phyloP scores from a whole-genome alignment of 2,888 invertebrate genomes.

The Therioaphis trifolii region DNA sequence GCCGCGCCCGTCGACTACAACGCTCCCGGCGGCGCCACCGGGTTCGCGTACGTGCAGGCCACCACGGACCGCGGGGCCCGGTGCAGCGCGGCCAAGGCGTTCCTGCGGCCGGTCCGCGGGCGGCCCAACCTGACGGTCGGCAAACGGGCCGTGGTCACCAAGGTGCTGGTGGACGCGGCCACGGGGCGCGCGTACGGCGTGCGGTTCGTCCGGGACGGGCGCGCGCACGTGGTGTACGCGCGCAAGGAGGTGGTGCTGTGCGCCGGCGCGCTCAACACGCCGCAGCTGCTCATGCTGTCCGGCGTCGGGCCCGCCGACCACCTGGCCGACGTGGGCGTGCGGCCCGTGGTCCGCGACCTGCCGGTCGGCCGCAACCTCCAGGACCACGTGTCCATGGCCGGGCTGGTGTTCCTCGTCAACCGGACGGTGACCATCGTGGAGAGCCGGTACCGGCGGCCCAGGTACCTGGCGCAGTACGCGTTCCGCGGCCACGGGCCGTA shows the following conservation, averaged over 20 bases:
- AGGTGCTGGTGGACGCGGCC: constrained; percentile 73
- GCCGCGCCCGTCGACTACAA: constrained; percentile 81
- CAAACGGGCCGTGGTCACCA: constrained; percentile 72
- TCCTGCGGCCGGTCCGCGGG: constrained; percentile 81
- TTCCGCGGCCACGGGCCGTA: constrained; percentile 68
- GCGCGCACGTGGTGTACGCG: constrained; percentile 76
- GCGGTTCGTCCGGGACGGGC: constrained; percentile 77
- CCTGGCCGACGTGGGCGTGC: constrained; percentile 68
- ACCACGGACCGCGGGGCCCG: constrained; percentile 88
- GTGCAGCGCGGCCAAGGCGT: constrained; percentile 89
- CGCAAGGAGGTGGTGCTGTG: constrained; percentile 85
- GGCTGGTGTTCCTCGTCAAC: constrained; percentile 68
- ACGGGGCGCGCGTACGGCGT: constrained; percentile 79
- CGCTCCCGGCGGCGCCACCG: constrained; percentile 83
- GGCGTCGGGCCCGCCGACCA: constrained; percentile 72
- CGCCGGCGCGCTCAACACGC: constrained; percentile 88
- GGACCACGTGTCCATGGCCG: constrained; percentile 69
- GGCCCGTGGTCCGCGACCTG: constrained; percentile 68
- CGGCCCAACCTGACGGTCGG: constrained; percentile 83
- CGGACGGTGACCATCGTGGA: constrained; percentile 67
- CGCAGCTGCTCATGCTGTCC: constrained; percentile 90
- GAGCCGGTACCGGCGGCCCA: constrained; percentile 66
- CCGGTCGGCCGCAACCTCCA: constrained; percentile 70
- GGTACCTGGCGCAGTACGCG: constrained; percentile 68
- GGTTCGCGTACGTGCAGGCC: constrained; percentile 86